Evolutionary conservation across 2,797 vertebrate genomes (phyloP).

Genomic region (Eospalax fontanierii): DNA sequence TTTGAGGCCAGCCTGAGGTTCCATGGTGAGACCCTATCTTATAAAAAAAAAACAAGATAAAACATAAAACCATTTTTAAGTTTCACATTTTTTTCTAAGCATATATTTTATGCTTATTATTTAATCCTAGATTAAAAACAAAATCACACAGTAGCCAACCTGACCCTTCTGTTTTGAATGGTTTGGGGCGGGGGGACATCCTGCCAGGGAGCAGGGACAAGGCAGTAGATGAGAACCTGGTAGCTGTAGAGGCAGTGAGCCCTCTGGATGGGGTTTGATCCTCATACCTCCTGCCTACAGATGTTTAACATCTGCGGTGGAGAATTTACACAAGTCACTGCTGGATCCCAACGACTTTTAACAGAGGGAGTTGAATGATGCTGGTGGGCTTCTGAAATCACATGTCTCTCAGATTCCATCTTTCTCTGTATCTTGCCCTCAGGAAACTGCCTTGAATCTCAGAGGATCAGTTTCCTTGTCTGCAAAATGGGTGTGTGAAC

Average conservation of each 20-base stretch:
- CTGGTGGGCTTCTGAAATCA: background rate
- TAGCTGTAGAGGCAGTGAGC: background rate
- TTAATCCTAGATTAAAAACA: constrained; percentile 33
- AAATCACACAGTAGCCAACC: background rate
- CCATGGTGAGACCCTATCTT: too few species aligned
- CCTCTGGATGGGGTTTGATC: background rate
- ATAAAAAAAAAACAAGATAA: constrained; percentile 5
- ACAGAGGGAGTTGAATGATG: background rate
- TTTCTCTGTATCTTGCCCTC: background rate
- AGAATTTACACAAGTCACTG: background rate
- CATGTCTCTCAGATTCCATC: background rate
- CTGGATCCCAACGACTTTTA: too few species aligned
- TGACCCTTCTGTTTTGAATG: background rate
- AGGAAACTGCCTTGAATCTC: background rate
- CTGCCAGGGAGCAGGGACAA: background rate
- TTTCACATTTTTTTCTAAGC: background rate
- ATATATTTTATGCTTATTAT: background rate
- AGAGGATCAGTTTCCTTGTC: constrained; percentile 29
- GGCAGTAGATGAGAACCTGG: background rate
- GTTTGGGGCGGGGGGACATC: background rate
- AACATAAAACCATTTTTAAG: constrained; percentile 34
- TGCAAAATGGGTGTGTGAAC: constrained; percentile 49
- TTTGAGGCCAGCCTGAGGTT: too few species aligned
- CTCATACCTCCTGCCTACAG: background rate
- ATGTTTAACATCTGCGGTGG: background rate